Conservation (phyloP, 2,888 invertebrate species). For the Himalopsyche anomala region DNA sequence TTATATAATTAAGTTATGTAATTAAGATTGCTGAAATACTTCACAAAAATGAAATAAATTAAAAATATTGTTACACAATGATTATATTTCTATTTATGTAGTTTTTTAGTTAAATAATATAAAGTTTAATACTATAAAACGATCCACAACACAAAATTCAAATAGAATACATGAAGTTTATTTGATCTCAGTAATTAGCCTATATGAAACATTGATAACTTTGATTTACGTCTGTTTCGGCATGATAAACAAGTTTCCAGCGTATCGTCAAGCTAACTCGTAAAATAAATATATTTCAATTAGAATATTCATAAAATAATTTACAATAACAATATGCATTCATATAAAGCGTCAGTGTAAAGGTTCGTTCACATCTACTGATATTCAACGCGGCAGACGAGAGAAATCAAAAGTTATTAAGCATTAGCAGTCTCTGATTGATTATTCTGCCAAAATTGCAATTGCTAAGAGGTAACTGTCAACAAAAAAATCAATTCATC, state of each 20-base stretch:
- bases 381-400: too few relatives aligned
- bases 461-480: too few relatives aligned
- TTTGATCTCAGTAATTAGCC: background rate
- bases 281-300: too few relatives aligned
- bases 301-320: too few relatives aligned
- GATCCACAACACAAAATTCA: conserved; percentile 1
- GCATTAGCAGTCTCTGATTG: too few relatives aligned
- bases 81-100: background rate
- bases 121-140: background rate
- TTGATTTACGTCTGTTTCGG: background rate
- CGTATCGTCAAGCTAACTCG: background rate
- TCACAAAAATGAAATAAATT: background rate
- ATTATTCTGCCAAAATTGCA: too few relatives aligned
- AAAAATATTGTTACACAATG: background rate
- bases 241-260: background rate
- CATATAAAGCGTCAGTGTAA: too few relatives aligned
- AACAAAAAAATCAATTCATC: too few relatives aligned
- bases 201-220: background rate
- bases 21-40: background rate
- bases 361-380: too few relatives aligned
- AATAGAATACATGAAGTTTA: conserved; percentile 17
- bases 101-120: background rate
- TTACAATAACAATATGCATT: too few relatives aligned
- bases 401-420: too few relatives aligned
- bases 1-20: conserved; percentile 7